A percentile compares a stretch with the other conserved stretches of the same genome.
Conservation (phyloP, 2,797 vertebrate genomes). For the Epinephelus awoara region DNA sequence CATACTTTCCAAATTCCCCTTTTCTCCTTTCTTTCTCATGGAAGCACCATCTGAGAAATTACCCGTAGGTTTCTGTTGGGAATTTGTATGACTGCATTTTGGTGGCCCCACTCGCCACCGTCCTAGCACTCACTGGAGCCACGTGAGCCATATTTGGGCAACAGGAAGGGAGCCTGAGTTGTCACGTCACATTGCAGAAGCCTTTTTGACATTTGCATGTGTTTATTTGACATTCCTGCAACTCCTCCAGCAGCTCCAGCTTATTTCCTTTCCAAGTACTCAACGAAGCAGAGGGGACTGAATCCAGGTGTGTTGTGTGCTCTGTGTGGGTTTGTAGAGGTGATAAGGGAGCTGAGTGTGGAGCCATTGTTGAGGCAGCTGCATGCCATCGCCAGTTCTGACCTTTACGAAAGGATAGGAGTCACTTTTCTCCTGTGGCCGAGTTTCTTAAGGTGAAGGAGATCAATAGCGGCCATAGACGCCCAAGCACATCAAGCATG, state of each 20-base stretch:
- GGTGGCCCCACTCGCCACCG: neutral
- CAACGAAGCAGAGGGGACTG: constrained; percentile 41
- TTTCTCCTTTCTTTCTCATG: constrained; percentile 49
- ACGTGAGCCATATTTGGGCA: constrained; percentile 14
- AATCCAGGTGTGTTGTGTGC: constrained; percentile 52
- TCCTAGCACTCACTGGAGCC: constrained; percentile 7
- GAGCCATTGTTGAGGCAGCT: constrained; percentile 39
- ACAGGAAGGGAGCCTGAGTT: neutral
- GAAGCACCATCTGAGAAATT: constrained; percentile 37
- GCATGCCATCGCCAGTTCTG: constrained; percentile 33
- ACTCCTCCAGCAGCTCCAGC: constrained; percentile 20
- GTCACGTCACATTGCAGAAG: too few relatives aligned
- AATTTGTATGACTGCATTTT: constrained; percentile 10
- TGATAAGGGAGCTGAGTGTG: constrained; percentile 49
- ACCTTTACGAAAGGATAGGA: constrained; percentile 65
- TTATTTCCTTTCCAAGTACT: constrained; percentile 24
- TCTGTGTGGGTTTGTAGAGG: constrained; percentile 37
- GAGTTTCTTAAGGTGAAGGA: constrained; percentile 49
- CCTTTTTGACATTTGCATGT: neutral
- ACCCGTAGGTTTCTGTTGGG: constrained; percentile 11
- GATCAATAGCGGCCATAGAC: constrained; percentile 31
- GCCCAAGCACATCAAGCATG: neutral
- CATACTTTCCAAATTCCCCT: constrained; percentile 73
- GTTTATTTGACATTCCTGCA: constrained; percentile 16
- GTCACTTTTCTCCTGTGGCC: constrained; percentile 29